Evolutionary conservation across 2,888 invertebrate genomes (phyloP).

Genomic region (Phania funesta): DNA sequence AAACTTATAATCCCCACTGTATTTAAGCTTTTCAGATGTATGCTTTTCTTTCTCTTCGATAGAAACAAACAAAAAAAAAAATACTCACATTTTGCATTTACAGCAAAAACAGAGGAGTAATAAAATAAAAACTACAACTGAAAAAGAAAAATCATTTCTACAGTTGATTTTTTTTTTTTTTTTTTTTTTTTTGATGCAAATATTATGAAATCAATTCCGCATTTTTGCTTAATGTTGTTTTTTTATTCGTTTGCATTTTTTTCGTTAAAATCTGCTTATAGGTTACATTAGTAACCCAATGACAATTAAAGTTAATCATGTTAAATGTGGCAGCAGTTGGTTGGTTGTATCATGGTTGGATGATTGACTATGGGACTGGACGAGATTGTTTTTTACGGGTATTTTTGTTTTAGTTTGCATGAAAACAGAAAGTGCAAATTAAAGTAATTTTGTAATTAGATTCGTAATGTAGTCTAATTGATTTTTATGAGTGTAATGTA

Average conservation of each 20-base stretch:
- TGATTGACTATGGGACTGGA: neutral
- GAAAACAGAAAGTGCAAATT: neutral
- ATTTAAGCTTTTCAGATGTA: slow-evolving; percentile 12
- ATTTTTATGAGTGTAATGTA: neutral
- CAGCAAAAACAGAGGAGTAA: slow-evolving; percentile 19
- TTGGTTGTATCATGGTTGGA: neutral
- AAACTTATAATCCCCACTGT: slow-evolving; percentile 5
- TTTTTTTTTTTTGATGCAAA: slow-evolving; percentile 61
- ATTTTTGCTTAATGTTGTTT: slow-evolving; percentile 56
- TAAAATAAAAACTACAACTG: slow-evolving; percentile 20
- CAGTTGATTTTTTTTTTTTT: slow-evolving; percentile 29
- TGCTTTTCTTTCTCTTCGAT: neutral
- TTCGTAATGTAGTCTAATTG: slow-evolving; percentile 11
- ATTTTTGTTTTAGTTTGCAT: neutral
- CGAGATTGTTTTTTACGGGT: neutral
- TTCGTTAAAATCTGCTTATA: slow-evolving; percentile 52
- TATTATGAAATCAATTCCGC: slow-evolving; percentile 68
- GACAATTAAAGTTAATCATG: slow-evolving; percentile 65
- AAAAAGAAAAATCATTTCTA: slow-evolving; percentile 33
- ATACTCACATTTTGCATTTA: slow-evolving; percentile 9
- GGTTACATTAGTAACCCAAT: slow-evolving; percentile 67
- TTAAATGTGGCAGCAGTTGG: slow-evolving; percentile 23
- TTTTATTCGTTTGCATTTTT: slow-evolving; percentile 7
- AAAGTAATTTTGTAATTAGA: slow-evolving; percentile 10
- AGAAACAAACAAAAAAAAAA: slow-evolving; percentile 16